phyloP scores from a whole-genome alignment of 2,888 invertebrate species.

The Sinhomidia bicolor region DNA sequence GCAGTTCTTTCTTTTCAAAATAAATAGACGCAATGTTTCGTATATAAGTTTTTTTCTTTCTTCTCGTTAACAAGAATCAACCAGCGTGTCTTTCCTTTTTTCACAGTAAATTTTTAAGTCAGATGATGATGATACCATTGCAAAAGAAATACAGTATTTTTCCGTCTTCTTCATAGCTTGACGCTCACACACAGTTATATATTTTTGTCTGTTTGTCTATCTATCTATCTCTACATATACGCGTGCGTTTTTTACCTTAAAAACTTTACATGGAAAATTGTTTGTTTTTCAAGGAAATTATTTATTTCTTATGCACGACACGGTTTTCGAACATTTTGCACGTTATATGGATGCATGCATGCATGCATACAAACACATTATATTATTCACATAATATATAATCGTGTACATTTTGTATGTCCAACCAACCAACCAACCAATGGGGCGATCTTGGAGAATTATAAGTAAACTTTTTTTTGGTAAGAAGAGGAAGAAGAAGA shows the following conservation, averaged over 20 bases:
- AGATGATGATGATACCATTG: no score
- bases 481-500: no score
- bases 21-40: not conserved
- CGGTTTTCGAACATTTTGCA: slow-evolving; percentile 47
- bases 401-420: slow-evolving; percentile 30
- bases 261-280: slow-evolving; percentile 59
- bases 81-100: slow-evolving; percentile 36
- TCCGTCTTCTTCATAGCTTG: not conserved
- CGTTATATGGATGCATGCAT: not conserved
- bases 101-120: slow-evolving; percentile 15
- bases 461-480: slow-evolving; percentile 38
- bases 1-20: slow-evolving; percentile 16
- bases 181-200: not conserved
- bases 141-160: slow-evolving; percentile 16
- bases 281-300: slow-evolving; percentile 71
- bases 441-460: slow-evolving; percentile 44
- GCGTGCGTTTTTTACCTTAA: slow-evolving; percentile 24
- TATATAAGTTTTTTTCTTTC: slow-evolving; percentile 13
- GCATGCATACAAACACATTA: slow-evolving; percentile 21
- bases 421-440: slow-evolving; percentile 29
- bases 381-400: not conserved
- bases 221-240: slow-evolving; percentile 1
- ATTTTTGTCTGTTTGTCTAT: not conserved
- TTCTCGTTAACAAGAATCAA: slow-evolving; percentile 35
- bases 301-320: slow-evolving; percentile 70